Conservation (phyloP, 2,888 invertebrate genomes). For the Andrena haemorrhoa region DNA sequence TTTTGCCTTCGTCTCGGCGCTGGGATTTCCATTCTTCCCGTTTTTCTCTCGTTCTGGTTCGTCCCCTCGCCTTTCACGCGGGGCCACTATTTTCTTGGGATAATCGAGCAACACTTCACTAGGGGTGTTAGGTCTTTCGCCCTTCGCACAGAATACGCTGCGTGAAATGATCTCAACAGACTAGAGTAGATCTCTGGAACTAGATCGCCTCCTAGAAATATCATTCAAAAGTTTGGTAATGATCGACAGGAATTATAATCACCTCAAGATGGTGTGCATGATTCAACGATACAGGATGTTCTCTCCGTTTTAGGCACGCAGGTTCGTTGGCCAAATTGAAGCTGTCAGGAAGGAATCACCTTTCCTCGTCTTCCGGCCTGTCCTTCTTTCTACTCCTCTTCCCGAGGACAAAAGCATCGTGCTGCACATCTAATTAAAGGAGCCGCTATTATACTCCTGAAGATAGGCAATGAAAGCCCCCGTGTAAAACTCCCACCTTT, state of each 20-base stretch:
- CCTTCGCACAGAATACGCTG: background rate
- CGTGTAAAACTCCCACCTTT: constrained; percentile 70
- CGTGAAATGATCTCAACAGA: background rate
- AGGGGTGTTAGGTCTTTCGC: background rate
- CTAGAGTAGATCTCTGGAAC: background rate
- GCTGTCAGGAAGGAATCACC: constrained; percentile 22
- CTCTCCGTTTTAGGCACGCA: background rate
- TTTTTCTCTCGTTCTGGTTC: background rate
- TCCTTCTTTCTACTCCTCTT: constrained; percentile 12
- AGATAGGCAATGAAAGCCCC: constrained; percentile 72
- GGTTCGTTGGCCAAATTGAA: constrained; percentile 13
- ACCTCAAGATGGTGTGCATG: too few species aligned
- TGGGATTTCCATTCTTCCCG: constrained; percentile 7
- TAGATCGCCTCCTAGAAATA: background rate
- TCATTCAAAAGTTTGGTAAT: too few species aligned
- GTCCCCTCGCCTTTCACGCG: background rate
- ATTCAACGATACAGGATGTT: too few species aligned
- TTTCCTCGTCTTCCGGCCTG: constrained; percentile 2
- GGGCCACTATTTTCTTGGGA: background rate
- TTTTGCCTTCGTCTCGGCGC: background rate
- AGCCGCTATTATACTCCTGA: constrained; percentile 72
- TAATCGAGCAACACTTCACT: background rate
- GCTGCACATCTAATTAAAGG: constrained; percentile 74
- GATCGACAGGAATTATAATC: too few species aligned
- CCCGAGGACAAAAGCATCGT: constrained; percentile 65